Evolutionary conservation across 1,140 invertebrate genomes (phyloP), one percentile per base, ranked within the genome.

Genomic region (Ceratosolen fusciceps): DNA sequence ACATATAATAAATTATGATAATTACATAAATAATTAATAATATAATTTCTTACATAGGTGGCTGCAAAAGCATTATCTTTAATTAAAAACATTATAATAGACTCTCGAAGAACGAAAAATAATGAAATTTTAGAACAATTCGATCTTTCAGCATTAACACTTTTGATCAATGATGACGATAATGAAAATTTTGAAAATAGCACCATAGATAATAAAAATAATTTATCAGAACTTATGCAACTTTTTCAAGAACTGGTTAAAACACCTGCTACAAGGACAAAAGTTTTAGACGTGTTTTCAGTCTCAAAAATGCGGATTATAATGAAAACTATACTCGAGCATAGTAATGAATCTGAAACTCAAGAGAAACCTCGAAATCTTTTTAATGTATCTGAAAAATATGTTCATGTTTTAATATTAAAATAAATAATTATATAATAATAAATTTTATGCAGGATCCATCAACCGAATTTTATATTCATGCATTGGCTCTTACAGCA

Each of bases 241-340:
- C 80, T 92, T 29, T 83, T 92, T 29, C 88, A 89, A 81, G 90
- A 90, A 81, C 86, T 92, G 81, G 82, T 89, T 10, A 89, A 89
- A 81, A 86, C 85, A 16, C 82, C 86, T 43, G 37, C 82, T 29
- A 81, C 90, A 10, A 82, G 85, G 37, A 80, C 75, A 19, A 87
- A 89, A 83, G 86, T 91, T 26, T 77, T 88, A 29, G 82, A 88
- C 31, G 77, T 79, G n/a, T 88, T 90, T n/a, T 85, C 73, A 31
- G 81, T 87, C n/a, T 83, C 86, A 37, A 80, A 79, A 1, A 88
- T 90, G 86, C 81, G 83, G 8, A 82, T 80, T 77, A 82, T 89
- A 72, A 82, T 90, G n/a, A 83, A 21, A 54, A 82, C 83, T 31
- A 65, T 89, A 39, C 34, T 90, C 12, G 78, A 85, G 16, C 39